Conservation (phyloP, 2,888 invertebrate species). For the Scaeva pyrastri region DNA sequence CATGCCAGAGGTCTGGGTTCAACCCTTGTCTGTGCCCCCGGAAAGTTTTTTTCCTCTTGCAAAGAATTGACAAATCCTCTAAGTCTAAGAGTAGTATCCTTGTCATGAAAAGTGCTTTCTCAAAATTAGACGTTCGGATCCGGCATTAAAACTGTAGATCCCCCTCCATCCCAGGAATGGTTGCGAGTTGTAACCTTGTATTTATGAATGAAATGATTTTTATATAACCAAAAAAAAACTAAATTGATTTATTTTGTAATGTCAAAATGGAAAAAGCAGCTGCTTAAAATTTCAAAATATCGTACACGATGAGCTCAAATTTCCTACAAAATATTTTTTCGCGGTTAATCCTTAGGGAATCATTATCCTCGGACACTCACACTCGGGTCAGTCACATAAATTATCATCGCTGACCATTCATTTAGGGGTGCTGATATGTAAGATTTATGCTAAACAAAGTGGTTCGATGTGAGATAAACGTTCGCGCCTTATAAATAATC, state of each 20-base stretch:
- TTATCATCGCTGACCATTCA: conserved; percentile 60
- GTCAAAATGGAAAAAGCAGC: conserved; percentile 41
- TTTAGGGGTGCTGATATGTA: conserved; percentile 64
- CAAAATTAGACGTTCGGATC: too few relatives aligned
- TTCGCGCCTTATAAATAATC: conserved; percentile 37
- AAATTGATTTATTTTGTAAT: conserved; percentile 45
- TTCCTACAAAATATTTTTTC: conserved; percentile 38
- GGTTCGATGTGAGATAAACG: conserved; percentile 56
- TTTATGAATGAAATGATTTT: too few relatives aligned
- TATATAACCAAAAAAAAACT: not conserved
- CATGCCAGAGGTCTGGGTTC: too few relatives aligned
- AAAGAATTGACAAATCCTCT: too few relatives aligned
- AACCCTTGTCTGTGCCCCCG: too few relatives aligned
- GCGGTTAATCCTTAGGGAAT: conserved; percentile 58
- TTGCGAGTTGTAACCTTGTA: too few relatives aligned
- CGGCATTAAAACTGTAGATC: too few relatives aligned
- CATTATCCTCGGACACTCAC: conserved; percentile 55
- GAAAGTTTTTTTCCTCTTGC: too few relatives aligned
- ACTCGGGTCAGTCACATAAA: conserved; percentile 59
- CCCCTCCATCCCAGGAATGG: too few relatives aligned
- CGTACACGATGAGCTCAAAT: not conserved
- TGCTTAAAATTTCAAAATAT: not conserved
- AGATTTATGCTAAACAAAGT: conserved; percentile 54
- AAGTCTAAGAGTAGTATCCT: too few relatives aligned
- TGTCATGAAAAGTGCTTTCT: too few relatives aligned